Evolutionary conservation across 2,113 vertebrate species (phyloP), one percentile per base, ranked within the genome.

Genomic region (Equus quagga): DNA sequence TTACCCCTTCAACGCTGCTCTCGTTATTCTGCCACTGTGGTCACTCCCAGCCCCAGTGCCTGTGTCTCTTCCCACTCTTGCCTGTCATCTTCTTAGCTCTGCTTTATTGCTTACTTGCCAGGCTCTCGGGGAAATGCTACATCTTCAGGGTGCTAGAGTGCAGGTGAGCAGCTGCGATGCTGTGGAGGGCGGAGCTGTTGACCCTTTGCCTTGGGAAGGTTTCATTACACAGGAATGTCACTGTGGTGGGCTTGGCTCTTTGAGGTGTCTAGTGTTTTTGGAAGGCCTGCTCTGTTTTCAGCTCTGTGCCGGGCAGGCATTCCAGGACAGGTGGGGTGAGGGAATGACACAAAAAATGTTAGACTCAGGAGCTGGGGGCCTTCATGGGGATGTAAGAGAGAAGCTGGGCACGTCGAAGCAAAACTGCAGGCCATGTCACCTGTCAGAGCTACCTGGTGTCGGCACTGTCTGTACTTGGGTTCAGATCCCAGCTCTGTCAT

Each of bases 131-230:
- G 88, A 54, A 80, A 24, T 21, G n/a, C 56, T 28, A 6, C 23
- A 8, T 75, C 70, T 90, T 49, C 51, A 13, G 18, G 31, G 24
- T 49, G 36, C 72, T n/a, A 28, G 58, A 24, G 51, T 80, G 51
- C 44, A 60, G 86, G 67, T 67, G 54, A 82, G 72, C 19, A 56
- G 33, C 91, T 24, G 23, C 0, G 8, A 41, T 9, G 8, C 24
- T 8, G 0, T 5, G 8, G 7, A 19, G n/a, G 60, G 31, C 0
- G 0, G n/a, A 69, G 62, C 84, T 49, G 2, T 26, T 18, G 69
- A 67, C 58, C 44, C 64, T 33, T 18, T 14, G 72, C 70, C 7
- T 28, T 10, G 54, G 51, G 58, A 69, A 93, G 89, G 58, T 17
- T 36, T 95, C 60, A 8, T 58, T 23, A 6, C 94, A 70, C 23